Percentiles rank a stretch among this genome's conserved stretches.
phyloP scores from a whole-genome alignment of 1,140 invertebrate species.

The Megalonaias nervosa region DNA sequence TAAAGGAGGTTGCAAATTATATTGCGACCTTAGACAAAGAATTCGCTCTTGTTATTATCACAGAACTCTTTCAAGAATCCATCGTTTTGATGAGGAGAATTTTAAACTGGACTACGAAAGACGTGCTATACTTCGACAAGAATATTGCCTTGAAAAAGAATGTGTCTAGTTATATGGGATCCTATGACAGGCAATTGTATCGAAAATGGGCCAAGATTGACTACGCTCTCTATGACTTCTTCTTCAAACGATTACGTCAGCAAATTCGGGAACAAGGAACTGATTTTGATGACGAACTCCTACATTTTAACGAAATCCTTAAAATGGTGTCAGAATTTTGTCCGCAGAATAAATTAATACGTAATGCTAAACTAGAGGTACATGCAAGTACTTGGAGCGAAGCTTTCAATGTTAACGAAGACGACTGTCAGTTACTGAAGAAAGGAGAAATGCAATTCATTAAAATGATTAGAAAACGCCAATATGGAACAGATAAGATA shows the following conservation, averaged over 20 bases:
- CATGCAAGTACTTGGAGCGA: conserved; percentile 5
- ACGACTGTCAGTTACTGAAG: conserved; percentile 12
- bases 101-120: conserved; percentile 72
- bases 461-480: conserved; percentile 10
- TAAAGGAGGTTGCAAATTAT: conserved; percentile 14
- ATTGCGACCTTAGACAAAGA: conserved; percentile 26
- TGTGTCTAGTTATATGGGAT: neutral
- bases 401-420: conserved; percentile 10
- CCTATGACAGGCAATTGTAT: conserved; percentile 15
- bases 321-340: conserved; percentile 33
- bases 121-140: conserved; percentile 62
- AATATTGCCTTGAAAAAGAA: conserved; percentile 24
- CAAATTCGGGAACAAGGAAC: conserved; percentile 25
- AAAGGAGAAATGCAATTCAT: conserved; percentile 24
- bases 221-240: conserved; percentile 41
- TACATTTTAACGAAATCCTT: conserved; percentile 33
- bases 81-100: conserved; percentile 71
- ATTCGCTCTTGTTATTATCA: conserved; percentile 74
- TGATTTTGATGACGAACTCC: conserved; percentile 31
- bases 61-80: conserved; percentile 74
- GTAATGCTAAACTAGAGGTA: neutral
- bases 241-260: conserved; percentile 25
- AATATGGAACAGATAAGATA: conserved; percentile 18
- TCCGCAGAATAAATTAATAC: neutral
- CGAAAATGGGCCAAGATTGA: conserved; percentile 33